Evolutionary conservation across 2,113 vertebrate species (phyloP).

Genomic region (Phaethornis superciliosus): DNA sequence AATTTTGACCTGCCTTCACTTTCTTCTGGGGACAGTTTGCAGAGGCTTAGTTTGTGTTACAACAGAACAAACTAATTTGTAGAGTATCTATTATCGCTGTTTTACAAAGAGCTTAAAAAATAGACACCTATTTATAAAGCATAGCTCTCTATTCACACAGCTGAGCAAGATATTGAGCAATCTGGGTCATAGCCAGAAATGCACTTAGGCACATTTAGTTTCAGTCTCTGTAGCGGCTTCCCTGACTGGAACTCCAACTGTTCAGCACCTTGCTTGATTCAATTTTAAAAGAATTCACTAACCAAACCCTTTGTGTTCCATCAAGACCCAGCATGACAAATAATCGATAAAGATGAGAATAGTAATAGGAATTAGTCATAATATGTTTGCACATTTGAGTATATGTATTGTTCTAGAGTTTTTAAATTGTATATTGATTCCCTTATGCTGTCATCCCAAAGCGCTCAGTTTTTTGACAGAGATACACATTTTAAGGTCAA

Average conservation of each 20-base stretch:
- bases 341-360: not conserved
- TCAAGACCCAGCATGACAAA: not conserved
- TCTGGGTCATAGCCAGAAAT: not conserved
- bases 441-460: not conserved
- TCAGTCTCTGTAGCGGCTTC: not conserved
- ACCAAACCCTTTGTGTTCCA: not conserved
- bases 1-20: not conserved
- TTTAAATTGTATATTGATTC: not conserved
- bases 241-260: not conserved
- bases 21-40: not conserved
- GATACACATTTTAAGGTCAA: not conserved
- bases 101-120: too few relatives aligned
- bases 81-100: not conserved
- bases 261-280: not conserved
- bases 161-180: not conserved
- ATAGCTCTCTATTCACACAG: not conserved
- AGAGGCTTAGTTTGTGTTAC: not conserved
- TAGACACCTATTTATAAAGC: not conserved
- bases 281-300: not conserved
- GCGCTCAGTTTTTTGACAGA: not conserved
- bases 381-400: not conserved
- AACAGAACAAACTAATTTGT: not conserved
- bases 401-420: not conserved
- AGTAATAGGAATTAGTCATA: not conserved
- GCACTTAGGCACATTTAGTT: not conserved